Evolutionary conservation across 2,797 vertebrate genomes (phyloP).

Genomic region (Sarcoramphus papa): DNA sequence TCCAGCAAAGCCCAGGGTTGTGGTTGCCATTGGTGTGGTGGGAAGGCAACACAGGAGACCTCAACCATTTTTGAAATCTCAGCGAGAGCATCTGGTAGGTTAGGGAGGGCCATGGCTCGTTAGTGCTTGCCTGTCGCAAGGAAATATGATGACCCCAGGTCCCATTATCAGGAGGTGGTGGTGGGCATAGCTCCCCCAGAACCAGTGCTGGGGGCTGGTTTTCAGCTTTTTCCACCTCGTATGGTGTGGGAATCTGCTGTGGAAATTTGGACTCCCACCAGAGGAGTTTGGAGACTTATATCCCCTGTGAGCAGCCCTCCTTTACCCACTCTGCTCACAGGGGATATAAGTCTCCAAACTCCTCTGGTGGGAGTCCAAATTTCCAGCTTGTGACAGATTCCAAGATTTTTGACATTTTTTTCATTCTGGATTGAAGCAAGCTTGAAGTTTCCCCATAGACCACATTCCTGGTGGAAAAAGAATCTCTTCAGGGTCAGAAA

Average conservation of each 20-base stretch:
- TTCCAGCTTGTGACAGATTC: not conserved
- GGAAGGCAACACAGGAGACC: not conserved
- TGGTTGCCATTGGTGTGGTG: not conserved
- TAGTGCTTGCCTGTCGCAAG: not conserved
- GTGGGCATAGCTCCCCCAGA: not conserved
- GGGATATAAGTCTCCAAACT: not conserved
- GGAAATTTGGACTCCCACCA: too few species aligned
- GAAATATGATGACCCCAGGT: not conserved
- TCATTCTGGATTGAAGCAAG: not conserved
- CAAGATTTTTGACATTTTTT: not conserved
- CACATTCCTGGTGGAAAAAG: not conserved
- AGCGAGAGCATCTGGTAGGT: not conserved
- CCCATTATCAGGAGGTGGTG: not conserved
- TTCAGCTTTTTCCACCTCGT: not conserved
- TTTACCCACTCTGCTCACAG: not conserved
- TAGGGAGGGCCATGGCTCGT: not conserved
- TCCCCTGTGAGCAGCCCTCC: not conserved
- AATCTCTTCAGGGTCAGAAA: not conserved
- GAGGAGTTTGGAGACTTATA: too few species aligned
- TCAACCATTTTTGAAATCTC: not conserved
- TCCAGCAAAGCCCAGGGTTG: not conserved
- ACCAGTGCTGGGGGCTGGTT: accelerated
- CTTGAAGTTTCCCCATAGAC: not conserved
- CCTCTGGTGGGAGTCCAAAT: not conserved
- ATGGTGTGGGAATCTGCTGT: not conserved